phyloP scores from a whole-genome alignment of 35 echinoderm and acorn worm species.

The Ptychodera flava region DNA sequence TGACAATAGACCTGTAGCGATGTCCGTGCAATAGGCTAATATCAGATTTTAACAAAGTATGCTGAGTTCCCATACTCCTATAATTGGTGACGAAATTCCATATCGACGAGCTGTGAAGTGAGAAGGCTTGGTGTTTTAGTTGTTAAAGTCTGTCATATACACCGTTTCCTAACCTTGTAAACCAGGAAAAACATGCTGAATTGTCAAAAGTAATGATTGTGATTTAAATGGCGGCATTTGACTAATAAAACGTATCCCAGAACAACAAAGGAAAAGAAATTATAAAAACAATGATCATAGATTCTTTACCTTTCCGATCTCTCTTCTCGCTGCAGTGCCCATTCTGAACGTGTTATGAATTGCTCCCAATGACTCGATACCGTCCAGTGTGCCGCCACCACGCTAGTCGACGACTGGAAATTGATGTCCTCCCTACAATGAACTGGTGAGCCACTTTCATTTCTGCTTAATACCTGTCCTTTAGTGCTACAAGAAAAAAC shows the following conservation, averaged over 20 bases:
- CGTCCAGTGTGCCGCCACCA: constrained; percentile 10
- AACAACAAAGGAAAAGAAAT: too few species aligned
- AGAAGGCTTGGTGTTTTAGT: too few species aligned
- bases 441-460: background rate
- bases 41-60: background rate
- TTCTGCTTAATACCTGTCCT: too few species aligned
- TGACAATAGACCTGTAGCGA: constrained; percentile 2
- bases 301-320: background rate
- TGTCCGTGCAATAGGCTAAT: background rate
- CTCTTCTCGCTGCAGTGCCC: constrained; percentile 19
- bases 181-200: too few species aligned
- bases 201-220: too few species aligned
- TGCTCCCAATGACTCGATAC: background rate
- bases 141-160: too few species aligned
- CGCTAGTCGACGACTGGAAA: constrained; percentile 19
- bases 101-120: background rate
- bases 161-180: too few species aligned
- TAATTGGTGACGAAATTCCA: background rate
- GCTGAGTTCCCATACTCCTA: background rate
- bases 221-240: too few species aligned
- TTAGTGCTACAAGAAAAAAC: too few species aligned
- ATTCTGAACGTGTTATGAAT: constrained; percentile 16
- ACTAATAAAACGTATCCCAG: too few species aligned
- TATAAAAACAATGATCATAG: too few species aligned
- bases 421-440: constrained; percentile 11